phyloP scores from a whole-genome alignment of 2,888 invertebrate genomes.

The Unio pictorum region DNA sequence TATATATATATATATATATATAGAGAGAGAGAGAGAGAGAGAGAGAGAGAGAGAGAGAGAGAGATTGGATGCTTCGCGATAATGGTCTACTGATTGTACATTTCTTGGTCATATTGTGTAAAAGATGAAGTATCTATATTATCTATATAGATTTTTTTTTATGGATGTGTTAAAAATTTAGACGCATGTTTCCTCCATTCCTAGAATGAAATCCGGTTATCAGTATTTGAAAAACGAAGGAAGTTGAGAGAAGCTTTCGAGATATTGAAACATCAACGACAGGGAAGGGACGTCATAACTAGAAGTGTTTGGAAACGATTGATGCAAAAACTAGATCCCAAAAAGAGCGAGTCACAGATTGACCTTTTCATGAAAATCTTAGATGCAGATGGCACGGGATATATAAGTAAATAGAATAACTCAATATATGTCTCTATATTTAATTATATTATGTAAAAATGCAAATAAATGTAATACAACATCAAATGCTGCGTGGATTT shows the following conservation, averaged over 20 bases:
- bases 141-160: too few relatives aligned
- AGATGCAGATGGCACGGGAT: slow-evolving; percentile 65
- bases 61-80: too few relatives aligned
- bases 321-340: slow-evolving; percentile 62
- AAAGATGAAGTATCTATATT: too few relatives aligned
- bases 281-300: slow-evolving; percentile 54
- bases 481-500: too few relatives aligned
- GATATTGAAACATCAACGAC: slow-evolving; percentile 56
- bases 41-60: too few relatives aligned
- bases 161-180: neutral
- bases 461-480: too few relatives aligned
- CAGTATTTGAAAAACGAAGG: slow-evolving; percentile 68
- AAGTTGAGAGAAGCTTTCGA: slow-evolving; percentile 71
- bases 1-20: too few relatives aligned
- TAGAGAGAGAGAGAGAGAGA: too few relatives aligned
- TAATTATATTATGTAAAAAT: too few relatives aligned
- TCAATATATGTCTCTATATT: too few relatives aligned
- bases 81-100: too few relatives aligned
- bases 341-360: slow-evolving; percentile 55
- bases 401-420: slow-evolving; percentile 39
- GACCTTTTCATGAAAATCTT: slow-evolving; percentile 71
- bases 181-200: slow-evolving; percentile 1
- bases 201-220: slow-evolving; percentile 64
- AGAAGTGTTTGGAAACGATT: slow-evolving; percentile 65
- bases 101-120: too few relatives aligned